phyloP scores from a whole-genome alignment of 2,113 vertebrate genomes.

The Mugil cephalus region DNA sequence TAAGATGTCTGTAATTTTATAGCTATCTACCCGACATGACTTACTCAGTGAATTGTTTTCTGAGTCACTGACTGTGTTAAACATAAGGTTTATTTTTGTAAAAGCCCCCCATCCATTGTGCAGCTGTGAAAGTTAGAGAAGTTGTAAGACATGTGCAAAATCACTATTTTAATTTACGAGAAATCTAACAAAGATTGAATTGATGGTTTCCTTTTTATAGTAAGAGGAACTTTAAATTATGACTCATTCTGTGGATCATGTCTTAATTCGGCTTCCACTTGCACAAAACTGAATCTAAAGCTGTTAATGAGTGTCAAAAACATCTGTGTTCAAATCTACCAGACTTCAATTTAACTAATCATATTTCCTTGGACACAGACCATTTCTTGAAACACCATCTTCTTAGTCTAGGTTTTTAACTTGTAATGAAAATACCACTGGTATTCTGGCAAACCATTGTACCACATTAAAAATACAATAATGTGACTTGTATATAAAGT shows the following conservation, averaged over 20 bases:
- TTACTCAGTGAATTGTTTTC: constrained; percentile 47
- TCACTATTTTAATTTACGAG: background rate
- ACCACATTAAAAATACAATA: constrained; percentile 6
- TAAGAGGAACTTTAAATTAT: background rate
- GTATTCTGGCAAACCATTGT: constrained; percentile 24
- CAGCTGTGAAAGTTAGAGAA: constrained; percentile 13
- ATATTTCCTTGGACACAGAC: constrained; percentile 9
- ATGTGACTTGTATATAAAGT: constrained; percentile 37
- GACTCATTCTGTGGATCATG: constrained; percentile 4
- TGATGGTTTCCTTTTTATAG: no score
- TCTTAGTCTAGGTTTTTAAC: constrained; percentile 34
- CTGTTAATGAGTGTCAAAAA: background rate
- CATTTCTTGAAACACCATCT: background rate
- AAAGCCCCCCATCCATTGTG: constrained; percentile 28
- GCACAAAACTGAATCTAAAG: background rate
- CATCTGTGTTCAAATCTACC: constrained; percentile 8
- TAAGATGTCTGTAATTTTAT: constrained; percentile 61
- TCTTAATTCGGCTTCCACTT: background rate
- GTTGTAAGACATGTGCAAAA: constrained; percentile 1
- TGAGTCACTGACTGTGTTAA: constrained; percentile 25
- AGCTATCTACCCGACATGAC: constrained; percentile 43
- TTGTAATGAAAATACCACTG: constrained; percentile 40
- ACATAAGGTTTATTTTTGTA: constrained; percentile 58
- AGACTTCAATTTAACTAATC: constrained; percentile 1
- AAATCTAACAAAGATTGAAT: background rate